A percentile compares a stretch with the other conserved stretches of the same genome.
Evolutionary conservation across 2,888 invertebrate species (phyloP).

Genomic region (Venustoraphidia nigricollis): DNA sequence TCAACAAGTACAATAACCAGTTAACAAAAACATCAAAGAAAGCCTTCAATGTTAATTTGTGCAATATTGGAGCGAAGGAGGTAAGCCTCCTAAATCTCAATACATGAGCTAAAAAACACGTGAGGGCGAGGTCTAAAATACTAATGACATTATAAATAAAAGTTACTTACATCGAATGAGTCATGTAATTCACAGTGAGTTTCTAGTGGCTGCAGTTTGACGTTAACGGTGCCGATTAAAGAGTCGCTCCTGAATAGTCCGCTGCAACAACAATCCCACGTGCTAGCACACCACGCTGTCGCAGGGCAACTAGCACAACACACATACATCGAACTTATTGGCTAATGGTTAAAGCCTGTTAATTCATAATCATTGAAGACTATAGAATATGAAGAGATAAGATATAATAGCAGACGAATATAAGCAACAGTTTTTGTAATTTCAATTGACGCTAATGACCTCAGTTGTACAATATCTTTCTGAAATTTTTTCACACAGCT

Average conservation of each 20-base stretch:
- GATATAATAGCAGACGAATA: no score
- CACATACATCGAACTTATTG: no score
- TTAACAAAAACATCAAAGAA: no score
- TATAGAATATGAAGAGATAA: no score
- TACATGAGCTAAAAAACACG: conserved; percentile 1
- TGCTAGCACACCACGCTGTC: conserved; percentile 23
- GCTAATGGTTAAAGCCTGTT: no score
- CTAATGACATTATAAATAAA: neutral
- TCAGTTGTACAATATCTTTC: no score
- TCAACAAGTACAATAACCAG: no score
- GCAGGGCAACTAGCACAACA: conserved; percentile 20
- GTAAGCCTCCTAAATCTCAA: neutral
- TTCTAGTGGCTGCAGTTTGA: conserved; percentile 84
- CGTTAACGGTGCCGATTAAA: conserved; percentile 62
- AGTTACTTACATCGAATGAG: conserved; percentile 69
- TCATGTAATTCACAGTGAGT: conserved; percentile 80
- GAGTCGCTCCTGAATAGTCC: conserved; percentile 86
- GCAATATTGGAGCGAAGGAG: neutral
- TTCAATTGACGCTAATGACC: no score
- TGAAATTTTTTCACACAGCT: no score
- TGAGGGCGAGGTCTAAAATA: neutral
- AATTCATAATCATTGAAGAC: no score
- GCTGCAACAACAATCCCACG: conserved; percentile 54
- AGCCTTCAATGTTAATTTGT: no score
- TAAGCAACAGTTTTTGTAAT: no score